These are phyloP conservation scores for Riparia riparia DNA, from an alignment of 2,113 vertebrate species.

Conservation along the genomic window DNA sequence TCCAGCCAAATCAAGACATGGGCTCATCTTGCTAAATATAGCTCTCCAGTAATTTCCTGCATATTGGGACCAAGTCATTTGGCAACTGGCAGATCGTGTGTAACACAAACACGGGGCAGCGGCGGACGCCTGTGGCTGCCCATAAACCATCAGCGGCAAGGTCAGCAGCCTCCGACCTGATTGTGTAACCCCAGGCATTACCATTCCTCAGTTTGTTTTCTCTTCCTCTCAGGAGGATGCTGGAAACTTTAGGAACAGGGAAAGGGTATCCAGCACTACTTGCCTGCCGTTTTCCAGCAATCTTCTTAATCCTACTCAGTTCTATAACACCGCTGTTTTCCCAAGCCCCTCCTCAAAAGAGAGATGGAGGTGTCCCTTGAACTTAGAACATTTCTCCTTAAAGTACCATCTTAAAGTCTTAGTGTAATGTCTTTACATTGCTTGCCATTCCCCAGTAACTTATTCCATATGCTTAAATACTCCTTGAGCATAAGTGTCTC, in stretches of 20 bases:
- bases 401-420: conserved; percentile 53
- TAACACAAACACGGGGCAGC: conserved; percentile 2
- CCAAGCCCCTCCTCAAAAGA: background rate
- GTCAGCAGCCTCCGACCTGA: conserved; percentile 68
- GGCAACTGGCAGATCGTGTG: conserved; percentile 21
- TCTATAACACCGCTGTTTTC: background rate
- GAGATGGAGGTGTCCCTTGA: conserved; percentile 5
- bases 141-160: conserved; percentile 59
- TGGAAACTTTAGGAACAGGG: conserved; percentile 53
- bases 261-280: conserved; percentile 40
- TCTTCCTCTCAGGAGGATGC: conserved; percentile 52
- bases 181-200: conserved; percentile 63
- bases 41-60: conserved; percentile 53
- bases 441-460: conserved; percentile 45
- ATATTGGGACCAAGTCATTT: conserved; percentile 20
- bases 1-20: conserved; percentile 64
- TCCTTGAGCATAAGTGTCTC: background rate
- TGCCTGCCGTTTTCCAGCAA: conserved; percentile 34
- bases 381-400: background rate
- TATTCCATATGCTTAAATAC: conserved; percentile 54
- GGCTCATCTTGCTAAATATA: conserved; percentile 65
- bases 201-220: conserved; percentile 58
- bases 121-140: conserved; percentile 30
- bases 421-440: conserved; percentile 48
- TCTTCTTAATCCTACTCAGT: conserved; percentile 23